Evolutionary conservation across 2,888 invertebrate genomes (phyloP), one percentile per base, ranked within the genome.

Genomic region (Stenodera caucasica): DNA sequence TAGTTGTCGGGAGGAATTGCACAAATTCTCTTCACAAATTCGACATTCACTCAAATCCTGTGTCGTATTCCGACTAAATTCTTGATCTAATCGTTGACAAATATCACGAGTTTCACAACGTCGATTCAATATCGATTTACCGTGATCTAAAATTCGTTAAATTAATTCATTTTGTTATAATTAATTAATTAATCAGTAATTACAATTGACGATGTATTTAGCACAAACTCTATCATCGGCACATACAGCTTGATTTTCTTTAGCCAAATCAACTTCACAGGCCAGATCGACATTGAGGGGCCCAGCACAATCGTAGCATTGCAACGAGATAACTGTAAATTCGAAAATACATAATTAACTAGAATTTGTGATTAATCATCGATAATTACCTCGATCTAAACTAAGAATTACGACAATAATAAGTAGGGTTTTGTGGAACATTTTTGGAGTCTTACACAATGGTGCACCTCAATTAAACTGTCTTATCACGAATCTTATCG

Each of bases 231-330:
- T 6, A 29, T 52, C 29, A 33, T 30, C 15, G 5, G 14, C 15
- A 2, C 52, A 52, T 2, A 15, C 1, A 0, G 8, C 32, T 12
- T 15, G 11, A 4, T 3, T 2, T 11, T 52, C 52, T 30, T 52
- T 52, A 1, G 30, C 9, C 8, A 52, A 7, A 52, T 52, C 52
- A 52, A 5, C 21, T 14, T 52, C 52, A 14, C 52, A 52, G 1
- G 32, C 52, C 15, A 33, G 15, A 30, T 15, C 52, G 4, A 30
- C 7, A 12, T 52, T 52, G 30, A 52, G 14, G 0, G 52, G 52
- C 6, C 52, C 52, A 14, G 52, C 52, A 33, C 52, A 52, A 29
- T 52, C 32, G 14, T 52, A 52, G 8, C 52, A 52, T 30, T 32
- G 9, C 18, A 52, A 14, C 14, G 52, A 14, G 1, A 15, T 2